Conservation (phyloP, 2,113 vertebrate genomes). For the Setophaga coronata region DNA sequence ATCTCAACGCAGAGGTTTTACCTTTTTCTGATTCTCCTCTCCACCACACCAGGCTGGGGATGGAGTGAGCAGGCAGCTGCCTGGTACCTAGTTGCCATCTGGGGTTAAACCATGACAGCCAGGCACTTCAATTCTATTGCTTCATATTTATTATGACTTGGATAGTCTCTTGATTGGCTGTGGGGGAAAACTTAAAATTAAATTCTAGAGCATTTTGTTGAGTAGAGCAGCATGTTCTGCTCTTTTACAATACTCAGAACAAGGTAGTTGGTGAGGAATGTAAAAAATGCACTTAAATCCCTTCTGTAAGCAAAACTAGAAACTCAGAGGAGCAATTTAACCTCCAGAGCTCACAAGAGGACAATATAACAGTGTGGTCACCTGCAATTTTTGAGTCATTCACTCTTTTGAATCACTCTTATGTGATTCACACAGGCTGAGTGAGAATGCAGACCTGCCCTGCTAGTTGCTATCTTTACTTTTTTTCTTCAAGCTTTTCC, state of each 20-base stretch:
- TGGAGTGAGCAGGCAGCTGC: background rate
- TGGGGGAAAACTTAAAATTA: background rate
- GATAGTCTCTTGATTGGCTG: background rate
- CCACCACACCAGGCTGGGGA: background rate
- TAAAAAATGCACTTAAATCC: background rate
- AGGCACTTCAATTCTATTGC: background rate
- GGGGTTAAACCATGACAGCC: background rate
- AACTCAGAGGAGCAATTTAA: background rate
- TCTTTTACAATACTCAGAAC: background rate
- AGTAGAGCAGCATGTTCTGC: background rate
- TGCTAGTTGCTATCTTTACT: background rate
- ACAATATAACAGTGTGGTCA: background rate
- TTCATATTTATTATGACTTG: background rate
- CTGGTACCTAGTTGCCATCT: background rate
- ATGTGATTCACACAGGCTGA: background rate
- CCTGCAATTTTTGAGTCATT: background rate
- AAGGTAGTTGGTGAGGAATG: background rate
- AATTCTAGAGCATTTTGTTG: background rate
- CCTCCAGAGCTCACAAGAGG: background rate
- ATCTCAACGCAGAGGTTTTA: background rate
- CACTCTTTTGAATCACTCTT: background rate
- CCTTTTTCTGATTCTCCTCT: background rate
- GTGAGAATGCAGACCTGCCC: background rate
- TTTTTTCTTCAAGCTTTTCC: background rate
- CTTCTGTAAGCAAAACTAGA: background rate